Base-by-base conservation (phyloP, 1,140 invertebrate species). In the Zaprionus lachaisei region DNA sequence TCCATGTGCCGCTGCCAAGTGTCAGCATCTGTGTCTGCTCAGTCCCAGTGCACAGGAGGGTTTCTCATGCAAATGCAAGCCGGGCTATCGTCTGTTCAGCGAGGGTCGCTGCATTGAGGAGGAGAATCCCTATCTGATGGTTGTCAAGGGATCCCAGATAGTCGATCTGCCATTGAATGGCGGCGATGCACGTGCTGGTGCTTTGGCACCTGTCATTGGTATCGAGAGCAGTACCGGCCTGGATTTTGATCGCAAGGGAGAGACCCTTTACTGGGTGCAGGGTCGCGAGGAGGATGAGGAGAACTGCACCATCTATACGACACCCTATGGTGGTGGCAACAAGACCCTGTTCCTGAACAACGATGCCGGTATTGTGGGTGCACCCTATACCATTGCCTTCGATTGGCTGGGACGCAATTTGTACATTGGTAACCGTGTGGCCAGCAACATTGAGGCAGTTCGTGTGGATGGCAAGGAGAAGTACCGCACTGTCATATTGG, bases 401-500 rank as follows among this genome's bases (percentile, higher is more conserved):
- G 99, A 99, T 92, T 99, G 98, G 98, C 94, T 99, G 31, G 98
- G 98, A 9, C 94, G 98, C 44, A 99, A 99, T 93, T 92, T 99
- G 7, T 99, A 97, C 89, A 96, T 99, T 80, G 98, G 98, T 12
- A 99, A 99, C 90, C 95, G 96, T 20, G 94, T 96, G 47, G 97
- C 97, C 11, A 97, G 97, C 26, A 99, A 98, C 74, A 97, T 99
- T 68, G 98, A 99, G 93, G 96, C 98, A 0, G 95, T 99, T 3
- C 96, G 96, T 89, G 95, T 98, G 1, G 97, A 98, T 89, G 96
- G 97, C 0, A 97, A 97, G 92, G 94, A 95, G 1, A 96, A 96
- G 81, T 96, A 97, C 91, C 94, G 98, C n/a, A 95, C 96, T 26
- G 96, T 99, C 4, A 95, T 99, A 24, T 93, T 99, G 20, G 96